phyloP scores from a whole-genome alignment of 2,888 invertebrate species.

The Plutella xylostella region DNA sequence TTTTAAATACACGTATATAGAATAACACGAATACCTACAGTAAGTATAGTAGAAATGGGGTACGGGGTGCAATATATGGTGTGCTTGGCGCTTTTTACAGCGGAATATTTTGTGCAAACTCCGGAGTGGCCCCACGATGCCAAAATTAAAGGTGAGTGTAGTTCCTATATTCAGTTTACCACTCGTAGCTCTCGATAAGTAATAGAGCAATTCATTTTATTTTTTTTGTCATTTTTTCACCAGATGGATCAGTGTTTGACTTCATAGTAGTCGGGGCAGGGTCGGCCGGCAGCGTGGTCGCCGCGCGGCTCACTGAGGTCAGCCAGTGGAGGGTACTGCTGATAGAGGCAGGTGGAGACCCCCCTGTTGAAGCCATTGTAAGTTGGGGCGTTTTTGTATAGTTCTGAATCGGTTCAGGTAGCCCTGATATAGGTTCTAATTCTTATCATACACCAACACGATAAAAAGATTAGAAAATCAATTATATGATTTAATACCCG shows the following conservation, averaged over 20 bases:
- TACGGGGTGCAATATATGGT: too few relatives aligned
- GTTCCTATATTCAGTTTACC: not conserved
- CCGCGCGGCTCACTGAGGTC: slow-evolving; percentile 24
- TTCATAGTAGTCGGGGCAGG: slow-evolving; percentile 28
- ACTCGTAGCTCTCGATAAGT: not conserved
- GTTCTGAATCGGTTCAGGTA: not conserved
- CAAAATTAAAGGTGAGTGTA: not conserved
- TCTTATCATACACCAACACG: not conserved
- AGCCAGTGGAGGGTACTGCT: slow-evolving; percentile 21
- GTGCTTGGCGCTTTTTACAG: not conserved
- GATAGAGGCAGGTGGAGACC: slow-evolving; percentile 29
- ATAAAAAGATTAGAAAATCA: not conserved
- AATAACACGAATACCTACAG: too few relatives aligned
- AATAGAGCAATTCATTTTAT: not conserved
- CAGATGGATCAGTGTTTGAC: slow-evolving; percentile 24
- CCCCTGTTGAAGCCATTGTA: slow-evolving; percentile 25
- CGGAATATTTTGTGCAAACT: not conserved
- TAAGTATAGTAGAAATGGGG: too few relatives aligned
- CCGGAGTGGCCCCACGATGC: not conserved
- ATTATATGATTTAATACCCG: not conserved
- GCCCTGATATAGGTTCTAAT: not conserved
- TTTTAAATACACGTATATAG: too few relatives aligned
- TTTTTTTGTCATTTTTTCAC: not conserved
- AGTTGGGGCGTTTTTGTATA: slow-evolving; percentile 12
- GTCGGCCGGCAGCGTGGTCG: slow-evolving; percentile 26